These are phyloP conservation scores for Eudasyphora cyanicolor DNA, from an alignment of 2,888 invertebrate species.

Conservation along the genomic window DNA sequence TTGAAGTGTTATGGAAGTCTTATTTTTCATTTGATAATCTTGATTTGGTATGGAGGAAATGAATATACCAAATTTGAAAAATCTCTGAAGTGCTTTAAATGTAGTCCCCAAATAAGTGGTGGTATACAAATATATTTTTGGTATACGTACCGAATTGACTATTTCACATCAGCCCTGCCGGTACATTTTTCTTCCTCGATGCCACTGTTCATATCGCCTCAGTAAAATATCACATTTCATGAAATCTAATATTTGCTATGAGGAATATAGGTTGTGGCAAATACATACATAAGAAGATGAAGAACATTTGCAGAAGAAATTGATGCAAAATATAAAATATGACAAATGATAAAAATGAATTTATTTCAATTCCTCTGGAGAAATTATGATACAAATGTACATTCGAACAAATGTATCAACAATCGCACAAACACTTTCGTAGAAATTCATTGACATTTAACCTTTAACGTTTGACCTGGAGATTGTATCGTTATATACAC, in stretches of 20 bases:
- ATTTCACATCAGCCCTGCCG: too few relatives aligned
- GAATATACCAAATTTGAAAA: too few relatives aligned
- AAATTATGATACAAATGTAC: neutral
- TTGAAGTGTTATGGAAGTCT: too few relatives aligned
- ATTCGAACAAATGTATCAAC: neutral
- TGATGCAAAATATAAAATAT: neutral
- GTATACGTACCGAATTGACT: too few relatives aligned
- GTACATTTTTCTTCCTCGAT: too few relatives aligned
- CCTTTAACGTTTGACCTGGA: neutral
- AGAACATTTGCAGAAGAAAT: neutral
- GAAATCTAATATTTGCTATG: neutral
- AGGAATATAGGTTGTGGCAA: neutral
- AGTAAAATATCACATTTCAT: neutral
- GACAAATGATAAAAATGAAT: neutral
- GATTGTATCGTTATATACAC: neutral
- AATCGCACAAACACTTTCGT: neutral
- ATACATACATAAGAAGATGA: neutral
- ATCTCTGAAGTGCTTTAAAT: too few relatives aligned
- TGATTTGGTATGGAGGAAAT: too few relatives aligned
- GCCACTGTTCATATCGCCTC: neutral
- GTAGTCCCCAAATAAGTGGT: too few relatives aligned
- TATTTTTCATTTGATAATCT: too few relatives aligned
- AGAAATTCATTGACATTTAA: neutral
- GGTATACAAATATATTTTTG: too few relatives aligned
- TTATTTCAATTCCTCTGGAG: neutral